Conservation (phyloP, 2,113 vertebrate genomes). For the Varanus komodoensis region DNA sequence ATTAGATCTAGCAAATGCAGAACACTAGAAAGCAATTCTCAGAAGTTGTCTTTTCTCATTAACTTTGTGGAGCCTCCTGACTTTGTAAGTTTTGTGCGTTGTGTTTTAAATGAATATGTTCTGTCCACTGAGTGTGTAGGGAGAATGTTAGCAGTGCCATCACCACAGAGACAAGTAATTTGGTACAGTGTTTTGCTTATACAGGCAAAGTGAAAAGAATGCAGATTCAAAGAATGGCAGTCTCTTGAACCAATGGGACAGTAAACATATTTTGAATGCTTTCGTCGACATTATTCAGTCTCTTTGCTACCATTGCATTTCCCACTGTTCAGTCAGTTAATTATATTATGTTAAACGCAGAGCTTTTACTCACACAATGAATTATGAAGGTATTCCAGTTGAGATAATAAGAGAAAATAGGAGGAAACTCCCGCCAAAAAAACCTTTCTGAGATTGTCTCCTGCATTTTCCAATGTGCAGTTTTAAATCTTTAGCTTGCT, state of each 20-base stretch:
- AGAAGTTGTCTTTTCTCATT: constrained; percentile 56
- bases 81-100: constrained; percentile 51
- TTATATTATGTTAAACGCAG: background rate
- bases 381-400: background rate
- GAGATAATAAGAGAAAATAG: background rate
- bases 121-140: constrained; percentile 37
- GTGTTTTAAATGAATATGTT: constrained; percentile 60
- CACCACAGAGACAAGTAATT: constrained; percentile 35
- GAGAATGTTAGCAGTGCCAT: constrained; percentile 43
- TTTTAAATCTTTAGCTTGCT: background rate
- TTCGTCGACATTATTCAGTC: constrained; percentile 33
- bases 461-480: background rate
- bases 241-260: constrained; percentile 1
- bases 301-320: constrained; percentile 9
- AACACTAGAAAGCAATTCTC: constrained; percentile 68
- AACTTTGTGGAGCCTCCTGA: constrained; percentile 60
- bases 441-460: background rate
- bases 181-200: constrained; percentile 29
- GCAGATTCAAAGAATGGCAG: background rate
- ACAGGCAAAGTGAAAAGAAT: constrained; percentile 1
- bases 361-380: background rate
- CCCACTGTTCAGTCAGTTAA: background rate
- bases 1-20: constrained; percentile 9
- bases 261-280: constrained; percentile 26
- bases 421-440: background rate